Conservation (phyloP, 2,888 invertebrate species). For the Isotomurus palustris region DNA sequence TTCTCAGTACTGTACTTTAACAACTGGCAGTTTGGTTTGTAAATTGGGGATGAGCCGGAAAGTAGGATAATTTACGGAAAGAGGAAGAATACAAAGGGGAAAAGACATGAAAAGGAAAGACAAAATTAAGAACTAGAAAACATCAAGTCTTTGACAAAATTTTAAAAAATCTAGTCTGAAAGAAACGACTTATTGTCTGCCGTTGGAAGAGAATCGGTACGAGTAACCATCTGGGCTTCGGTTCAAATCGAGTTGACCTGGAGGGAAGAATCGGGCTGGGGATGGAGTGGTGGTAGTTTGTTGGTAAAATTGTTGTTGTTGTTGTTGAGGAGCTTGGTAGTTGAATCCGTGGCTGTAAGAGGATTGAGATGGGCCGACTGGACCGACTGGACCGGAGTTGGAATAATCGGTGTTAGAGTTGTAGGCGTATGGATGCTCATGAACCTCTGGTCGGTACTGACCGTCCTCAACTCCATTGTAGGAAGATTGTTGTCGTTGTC, state of each 20-base stretch:
- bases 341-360: constrained; percentile 26
- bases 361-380: constrained; percentile 20
- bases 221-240: constrained; percentile 83
- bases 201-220: constrained; percentile 62
- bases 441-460: constrained; percentile 26
- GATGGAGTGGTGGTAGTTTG: constrained; percentile 62
- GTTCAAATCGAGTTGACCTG: constrained; percentile 78
- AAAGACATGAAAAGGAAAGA: too few species aligned
- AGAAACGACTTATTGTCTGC: constrained; percentile 6
- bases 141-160: too few species aligned
- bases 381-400: constrained; percentile 49
- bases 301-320: constrained; percentile 50
- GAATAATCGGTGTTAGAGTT: constrained; percentile 53
- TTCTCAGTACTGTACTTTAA: too few species aligned
- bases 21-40: too few species aligned
- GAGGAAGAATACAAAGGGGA: too few species aligned
- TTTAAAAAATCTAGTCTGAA: constrained; percentile 6
- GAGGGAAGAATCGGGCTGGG: constrained; percentile 73
- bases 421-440: constrained; percentile 34
- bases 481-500: constrained; percentile 14
- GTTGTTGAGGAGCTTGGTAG: constrained; percentile 29
- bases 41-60: too few species aligned
- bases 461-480: constrained; percentile 23
- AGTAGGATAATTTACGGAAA: too few species aligned
- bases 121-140: constrained; percentile 10